Conservation (phyloP, 2,888 invertebrate genomes). For the Epirrita christyi region DNA sequence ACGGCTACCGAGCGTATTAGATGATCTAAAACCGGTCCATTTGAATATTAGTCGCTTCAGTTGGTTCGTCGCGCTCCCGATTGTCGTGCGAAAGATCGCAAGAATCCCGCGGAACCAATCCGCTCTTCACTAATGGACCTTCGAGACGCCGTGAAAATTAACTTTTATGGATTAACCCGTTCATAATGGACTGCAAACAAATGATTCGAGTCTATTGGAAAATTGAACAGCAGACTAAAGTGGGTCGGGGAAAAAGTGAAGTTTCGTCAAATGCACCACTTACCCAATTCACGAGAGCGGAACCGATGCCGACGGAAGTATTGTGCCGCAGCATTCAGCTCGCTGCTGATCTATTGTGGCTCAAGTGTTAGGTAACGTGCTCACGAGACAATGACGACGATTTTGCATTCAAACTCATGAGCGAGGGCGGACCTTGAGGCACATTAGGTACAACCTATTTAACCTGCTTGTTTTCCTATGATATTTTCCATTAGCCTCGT, state of each 20-base stretch:
- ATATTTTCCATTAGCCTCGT: constrained; percentile 57
- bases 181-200: constrained; percentile 71
- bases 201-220: constrained; percentile 56
- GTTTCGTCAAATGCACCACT: constrained; percentile 81
- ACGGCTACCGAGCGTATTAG: constrained; percentile 48
- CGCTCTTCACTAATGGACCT: constrained; percentile 61
- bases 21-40: constrained; percentile 65
- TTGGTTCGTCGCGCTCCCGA: constrained; percentile 75
- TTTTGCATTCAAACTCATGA: constrained; percentile 63
- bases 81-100: constrained; percentile 75
- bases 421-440: constrained; percentile 58
- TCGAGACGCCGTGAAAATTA: constrained; percentile 66
- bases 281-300: constrained; percentile 82
- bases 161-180: constrained; percentile 65
- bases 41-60: constrained; percentile 78
- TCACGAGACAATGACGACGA: constrained; percentile 71
- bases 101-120: constrained; percentile 62
- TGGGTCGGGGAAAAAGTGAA: constrained; percentile 77
- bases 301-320: constrained; percentile 76
- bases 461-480: constrained; percentile 38
- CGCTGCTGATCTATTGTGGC: constrained; percentile 66
- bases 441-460: constrained; percentile 7
- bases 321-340: constrained; percentile 63
- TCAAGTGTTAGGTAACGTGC: constrained; percentile 75
- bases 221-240: constrained; percentile 59